Evolutionary conservation across 2,113 vertebrate species (phyloP).

Genomic region (Helogale parvula): DNA sequence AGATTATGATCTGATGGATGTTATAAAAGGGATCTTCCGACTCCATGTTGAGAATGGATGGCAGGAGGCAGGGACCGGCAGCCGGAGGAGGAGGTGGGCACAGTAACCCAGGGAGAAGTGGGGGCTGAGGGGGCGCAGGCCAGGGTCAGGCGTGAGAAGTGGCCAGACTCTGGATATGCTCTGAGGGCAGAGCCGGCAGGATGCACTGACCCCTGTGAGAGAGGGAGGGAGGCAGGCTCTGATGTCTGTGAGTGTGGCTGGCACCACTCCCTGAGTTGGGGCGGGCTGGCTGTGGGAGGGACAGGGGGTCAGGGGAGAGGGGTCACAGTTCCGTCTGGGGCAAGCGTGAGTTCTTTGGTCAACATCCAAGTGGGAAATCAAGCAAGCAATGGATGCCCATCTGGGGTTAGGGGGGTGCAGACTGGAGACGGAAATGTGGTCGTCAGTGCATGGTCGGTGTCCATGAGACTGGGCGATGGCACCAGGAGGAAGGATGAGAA

Average conservation of each 20-base stretch:
- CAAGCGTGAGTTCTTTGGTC: neutral
- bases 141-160: accelerated
- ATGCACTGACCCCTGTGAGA: neutral
- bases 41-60: neutral
- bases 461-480: neutral
- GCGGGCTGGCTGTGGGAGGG: neutral
- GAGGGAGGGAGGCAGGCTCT: neutral
- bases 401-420: neutral
- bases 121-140: too few species aligned
- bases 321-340: accelerated
- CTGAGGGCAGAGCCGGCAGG: neutral
- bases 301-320: neutral
- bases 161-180: too few species aligned
- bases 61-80: neutral
- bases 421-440: accelerated
- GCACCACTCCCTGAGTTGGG: neutral
- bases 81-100: accelerated
- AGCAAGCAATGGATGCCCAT: accelerated
- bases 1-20: neutral
- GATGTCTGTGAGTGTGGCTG: neutral
- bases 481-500: too few species aligned
- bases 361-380: neutral
- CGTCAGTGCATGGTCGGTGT: accelerated
- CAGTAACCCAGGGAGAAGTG: neutral
- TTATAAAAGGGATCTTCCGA: neutral